A percentile compares a stretch with the other conserved stretches of the same genome.
Evolutionary conservation across 2,888 invertebrate species (phyloP).

Genomic region (Amblyjoppa fuscipennis): DNA sequence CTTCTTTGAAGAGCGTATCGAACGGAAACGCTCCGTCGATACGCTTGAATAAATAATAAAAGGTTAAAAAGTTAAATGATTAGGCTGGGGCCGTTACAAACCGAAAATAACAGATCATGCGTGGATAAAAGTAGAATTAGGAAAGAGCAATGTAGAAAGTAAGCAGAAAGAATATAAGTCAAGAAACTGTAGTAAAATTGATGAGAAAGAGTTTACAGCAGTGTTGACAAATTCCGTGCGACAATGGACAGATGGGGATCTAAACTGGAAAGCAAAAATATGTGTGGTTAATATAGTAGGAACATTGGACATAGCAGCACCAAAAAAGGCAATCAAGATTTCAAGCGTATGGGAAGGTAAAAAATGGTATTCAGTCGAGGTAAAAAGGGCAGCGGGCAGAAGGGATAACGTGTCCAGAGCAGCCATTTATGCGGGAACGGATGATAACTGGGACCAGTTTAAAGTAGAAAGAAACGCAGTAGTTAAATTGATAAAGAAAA

Average conservation of each 20-base stretch:
- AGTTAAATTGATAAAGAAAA: slow-evolving; percentile 17
- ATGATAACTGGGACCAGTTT: slow-evolving; percentile 6
- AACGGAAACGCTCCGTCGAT: too few species aligned
- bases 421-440: background rate
- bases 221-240: too few species aligned
- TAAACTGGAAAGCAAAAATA: slow-evolving; percentile 35
- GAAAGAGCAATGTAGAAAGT: background rate
- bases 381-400: slow-evolving; percentile 23
- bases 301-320: slow-evolving; percentile 31
- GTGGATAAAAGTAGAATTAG: slow-evolving; percentile 29
- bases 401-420: slow-evolving; percentile 28
- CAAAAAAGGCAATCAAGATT: slow-evolving; percentile 27
- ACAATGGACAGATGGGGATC: background rate
- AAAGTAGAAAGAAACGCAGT: slow-evolving; percentile 27
- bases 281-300: slow-evolving; percentile 38
- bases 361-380: slow-evolving; percentile 53
- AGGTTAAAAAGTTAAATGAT: too few species aligned
- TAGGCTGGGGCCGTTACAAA: too few species aligned
- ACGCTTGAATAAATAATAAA: too few species aligned
- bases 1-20: too few species aligned
- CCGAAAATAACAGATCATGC: slow-evolving; percentile 47
- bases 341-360: slow-evolving; percentile 53
- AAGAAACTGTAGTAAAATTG: too few species aligned
- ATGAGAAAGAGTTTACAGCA: too few species aligned
- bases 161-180: too few species aligned